Base-by-base conservation (phyloP, 2,888 invertebrate species). In the Drosophila subsilvestris region DNA sequence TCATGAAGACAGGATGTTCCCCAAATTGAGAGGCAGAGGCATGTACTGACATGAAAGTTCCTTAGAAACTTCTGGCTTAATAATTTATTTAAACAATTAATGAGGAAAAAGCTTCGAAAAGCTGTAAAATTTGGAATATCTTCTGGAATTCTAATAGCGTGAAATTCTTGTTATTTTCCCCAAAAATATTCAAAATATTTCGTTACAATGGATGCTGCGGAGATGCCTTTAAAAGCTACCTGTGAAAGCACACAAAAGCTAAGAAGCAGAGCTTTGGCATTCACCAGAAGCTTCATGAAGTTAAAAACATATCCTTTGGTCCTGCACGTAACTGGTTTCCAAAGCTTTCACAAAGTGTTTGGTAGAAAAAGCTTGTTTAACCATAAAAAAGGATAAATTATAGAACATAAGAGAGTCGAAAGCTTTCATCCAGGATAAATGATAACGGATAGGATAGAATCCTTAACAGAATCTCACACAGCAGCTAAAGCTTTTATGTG, bases 1-100 rank as follows among this genome's bases (percentile, higher is more conserved):
- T 48, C 27, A 32, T 18, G 51, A 7, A 70, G 43, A 56, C 62
- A 60, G 53, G 54, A 37, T 48, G n/a, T 17, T 29, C n/a, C 17
- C 17, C 47, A 43, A 73, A 47, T 45, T 14, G 29, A 54, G 29
- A 17, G 8, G 27, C 12, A 8, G 7, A 4, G 43, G 8, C 6
- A 9, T 2, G 22, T 12, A 9, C 12, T 12, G 10, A 0, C 8
- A 22, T 27, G 9, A 43, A n/a, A 48, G 22, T 48, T 22, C 1
- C 3, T n/a, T 12, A 4, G 17, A 1, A 14, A 0, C 17, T 14
- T 6, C 2, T 0, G n/a, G 12, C 9, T 43, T 20, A 1, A 12
- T 27, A 10, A 42, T 29, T 20, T 18, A 37, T 20, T 3, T 1
- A 37, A 14, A 37, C 4, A 37, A 37, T 37, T n/a, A 37, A 7